A percentile compares a stretch with the other conserved stretches of the same genome.
phyloP scores from a whole-genome alignment of 1,140 invertebrate species.

The Hycleus cichorii region DNA sequence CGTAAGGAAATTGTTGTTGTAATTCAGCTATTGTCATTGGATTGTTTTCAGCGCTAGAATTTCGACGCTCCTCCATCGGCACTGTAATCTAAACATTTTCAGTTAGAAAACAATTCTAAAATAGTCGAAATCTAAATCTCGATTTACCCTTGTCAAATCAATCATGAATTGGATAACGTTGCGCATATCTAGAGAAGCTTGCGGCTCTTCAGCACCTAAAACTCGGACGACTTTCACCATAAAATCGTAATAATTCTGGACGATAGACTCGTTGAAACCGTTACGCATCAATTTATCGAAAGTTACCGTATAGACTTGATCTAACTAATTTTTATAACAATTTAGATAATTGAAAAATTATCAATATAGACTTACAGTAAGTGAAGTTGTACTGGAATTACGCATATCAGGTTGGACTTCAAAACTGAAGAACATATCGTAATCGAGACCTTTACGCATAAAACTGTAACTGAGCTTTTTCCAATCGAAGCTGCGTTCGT shows the following conservation, averaged over 20 bases:
- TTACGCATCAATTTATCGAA: conserved; percentile 85
- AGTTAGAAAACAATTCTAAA: not conserved
- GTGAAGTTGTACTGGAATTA: conserved; percentile 75
- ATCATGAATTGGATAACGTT: conserved; percentile 89
- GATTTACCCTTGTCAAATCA: conserved; percentile 77
- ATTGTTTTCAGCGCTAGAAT: conserved; percentile 86
- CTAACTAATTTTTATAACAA: conserved; percentile 54
- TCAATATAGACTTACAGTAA: conserved; percentile 67
- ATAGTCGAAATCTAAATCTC: too few relatives aligned
- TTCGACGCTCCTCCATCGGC: conserved; percentile 82
- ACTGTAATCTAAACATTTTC: conserved; percentile 63
- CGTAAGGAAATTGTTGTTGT: conserved; percentile 60
- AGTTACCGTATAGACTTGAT: conserved; percentile 84
- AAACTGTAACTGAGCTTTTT: conserved; percentile 75
- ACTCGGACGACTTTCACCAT: conserved; percentile 83
- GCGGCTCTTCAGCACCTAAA: conserved; percentile 67
- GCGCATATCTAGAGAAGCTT: conserved; percentile 64
- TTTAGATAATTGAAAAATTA: conserved; percentile 2
- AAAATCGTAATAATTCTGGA: conserved; percentile 72
- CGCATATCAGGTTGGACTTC: conserved; percentile 85
- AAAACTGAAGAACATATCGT: conserved; percentile 89
- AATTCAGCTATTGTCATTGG: conserved; percentile 76
- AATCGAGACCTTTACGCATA: conserved; percentile 69
- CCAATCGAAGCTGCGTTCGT: conserved; percentile 59
- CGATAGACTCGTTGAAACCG: conserved; percentile 69